phyloP scores from a whole-genome alignment of 2,888 invertebrate genomes.

The Steinernema hermaphroditum region DNA sequence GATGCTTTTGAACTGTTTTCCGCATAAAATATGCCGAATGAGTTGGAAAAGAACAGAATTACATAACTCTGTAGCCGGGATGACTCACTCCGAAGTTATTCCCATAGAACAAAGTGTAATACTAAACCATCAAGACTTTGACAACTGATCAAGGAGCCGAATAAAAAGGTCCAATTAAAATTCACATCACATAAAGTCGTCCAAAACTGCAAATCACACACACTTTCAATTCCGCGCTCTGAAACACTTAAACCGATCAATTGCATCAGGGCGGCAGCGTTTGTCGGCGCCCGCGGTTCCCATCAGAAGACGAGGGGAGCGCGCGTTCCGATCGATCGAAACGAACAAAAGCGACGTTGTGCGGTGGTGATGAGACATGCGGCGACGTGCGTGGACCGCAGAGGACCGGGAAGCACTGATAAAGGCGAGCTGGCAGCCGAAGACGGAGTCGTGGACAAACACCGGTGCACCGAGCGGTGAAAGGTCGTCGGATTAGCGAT shows the following conservation, averaged over 20 bases:
- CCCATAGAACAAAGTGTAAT: too few species aligned
- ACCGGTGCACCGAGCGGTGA: background rate
- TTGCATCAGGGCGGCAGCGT: background rate
- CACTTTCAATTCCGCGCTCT: background rate
- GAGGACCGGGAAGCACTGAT: background rate
- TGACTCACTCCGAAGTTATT: too few species aligned
- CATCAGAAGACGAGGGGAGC: background rate
- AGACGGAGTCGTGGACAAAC: background rate
- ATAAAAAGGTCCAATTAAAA: background rate
- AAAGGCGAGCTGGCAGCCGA: background rate
- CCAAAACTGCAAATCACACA: background rate
- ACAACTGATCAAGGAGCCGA: too few species aligned
- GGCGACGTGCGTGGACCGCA: conserved; percentile 14
- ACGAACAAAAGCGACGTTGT: conserved; percentile 2
- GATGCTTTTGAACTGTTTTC: too few species aligned
- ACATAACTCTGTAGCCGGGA: too few species aligned
- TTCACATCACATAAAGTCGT: background rate
- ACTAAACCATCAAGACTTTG: too few species aligned
- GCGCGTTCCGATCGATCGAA: conserved; percentile 18
- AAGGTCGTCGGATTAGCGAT: conserved; percentile 2
- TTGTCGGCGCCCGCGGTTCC: background rate
- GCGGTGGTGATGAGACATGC: background rate
- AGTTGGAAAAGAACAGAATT: too few species aligned
- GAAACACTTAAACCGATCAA: conserved; percentile 11
- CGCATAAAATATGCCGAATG: too few species aligned